Evolutionary conservation across 2,113 vertebrate genomes (phyloP), one percentile per base, ranked within the genome.

Genomic region (Paralichthys olivaceus): DNA sequence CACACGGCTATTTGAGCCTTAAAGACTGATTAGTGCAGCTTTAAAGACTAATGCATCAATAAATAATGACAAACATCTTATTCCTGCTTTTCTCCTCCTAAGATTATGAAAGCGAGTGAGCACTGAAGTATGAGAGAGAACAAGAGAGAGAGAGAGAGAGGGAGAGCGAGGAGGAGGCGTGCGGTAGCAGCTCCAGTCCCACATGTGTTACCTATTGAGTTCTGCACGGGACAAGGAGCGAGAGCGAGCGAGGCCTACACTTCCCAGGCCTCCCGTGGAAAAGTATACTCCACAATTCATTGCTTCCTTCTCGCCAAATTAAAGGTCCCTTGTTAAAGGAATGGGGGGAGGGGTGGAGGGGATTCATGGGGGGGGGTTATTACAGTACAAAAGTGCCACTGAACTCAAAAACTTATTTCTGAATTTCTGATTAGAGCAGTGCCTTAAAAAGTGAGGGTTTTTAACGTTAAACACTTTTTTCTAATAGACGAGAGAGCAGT

Each of bases 271-370:
- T 64, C 54, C 59, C 1, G 57, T 86, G 83, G 86, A 90, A 89
- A 90, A 83, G 86, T 87, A 86, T 79, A 90, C 89, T 90, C 77
- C 68, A 89, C 89, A 90, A 92, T 90, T 91, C 91, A 92, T 91
- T 85, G 75, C 84, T 93, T 91, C 91, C 90, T 88, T 86, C 84
- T 91, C 29, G 72, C 72, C 77, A 91, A 90, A 89, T 92, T 91
- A 91, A 91, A 89, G 84, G 88, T 83, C 84, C 87, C 90, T 88
- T 91, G 87, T 92, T 86, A 83, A 90, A 91, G 63, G 84, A 80
- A 57, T 28, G 1, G 59, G n/a, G 51, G 54, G 79, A 71, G 25
- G 73, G 47, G 5, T 75, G 63, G 59, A 25, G 63, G 54, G 75
- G 60, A 56, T 75, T 85, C n/a, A 15, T 79, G 79, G 43, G 81